phyloP scores from a whole-genome alignment of 2,113 vertebrate genomes.

The Pomatorhinus ruficollis region DNA sequence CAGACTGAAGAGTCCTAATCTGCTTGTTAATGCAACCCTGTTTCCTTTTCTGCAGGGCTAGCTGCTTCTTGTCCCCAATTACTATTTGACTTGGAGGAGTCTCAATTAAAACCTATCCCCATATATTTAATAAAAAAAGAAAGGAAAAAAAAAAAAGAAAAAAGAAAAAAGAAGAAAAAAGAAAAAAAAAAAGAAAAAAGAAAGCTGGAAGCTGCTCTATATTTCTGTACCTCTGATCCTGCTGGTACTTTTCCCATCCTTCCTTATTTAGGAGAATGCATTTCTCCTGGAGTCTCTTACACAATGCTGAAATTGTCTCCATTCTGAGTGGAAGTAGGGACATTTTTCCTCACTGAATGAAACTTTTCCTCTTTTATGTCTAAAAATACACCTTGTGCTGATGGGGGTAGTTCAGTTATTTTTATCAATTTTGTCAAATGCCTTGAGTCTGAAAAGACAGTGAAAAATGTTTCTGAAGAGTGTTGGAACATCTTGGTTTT shows the following conservation, averaged over 20 bases:
- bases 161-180: background rate
- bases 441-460: background rate
- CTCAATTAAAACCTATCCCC: background rate
- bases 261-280: background rate
- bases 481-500: background rate
- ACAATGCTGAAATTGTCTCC: background rate
- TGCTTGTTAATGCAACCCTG: background rate
- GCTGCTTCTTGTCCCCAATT: background rate
- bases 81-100: background rate
- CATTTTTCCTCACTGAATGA: background rate
- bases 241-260: background rate
- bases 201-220: background rate
- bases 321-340: background rate
- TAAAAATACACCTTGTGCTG: background rate
- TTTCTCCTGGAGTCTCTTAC: background rate
- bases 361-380: background rate
- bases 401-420: background rate
- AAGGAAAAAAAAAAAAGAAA: accelerated
- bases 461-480: background rate
- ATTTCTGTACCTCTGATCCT: background rate
- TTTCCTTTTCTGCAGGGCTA: accelerated
- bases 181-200: background rate
- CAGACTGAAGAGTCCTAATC: background rate
- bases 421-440: conserved; percentile 18
- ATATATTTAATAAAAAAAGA: background rate